Percentiles rank a stretch among this genome's conserved stretches.
Evolutionary conservation across 2,888 invertebrate species (phyloP).

Genomic region (Synanthedon tipuliformis): DNA sequence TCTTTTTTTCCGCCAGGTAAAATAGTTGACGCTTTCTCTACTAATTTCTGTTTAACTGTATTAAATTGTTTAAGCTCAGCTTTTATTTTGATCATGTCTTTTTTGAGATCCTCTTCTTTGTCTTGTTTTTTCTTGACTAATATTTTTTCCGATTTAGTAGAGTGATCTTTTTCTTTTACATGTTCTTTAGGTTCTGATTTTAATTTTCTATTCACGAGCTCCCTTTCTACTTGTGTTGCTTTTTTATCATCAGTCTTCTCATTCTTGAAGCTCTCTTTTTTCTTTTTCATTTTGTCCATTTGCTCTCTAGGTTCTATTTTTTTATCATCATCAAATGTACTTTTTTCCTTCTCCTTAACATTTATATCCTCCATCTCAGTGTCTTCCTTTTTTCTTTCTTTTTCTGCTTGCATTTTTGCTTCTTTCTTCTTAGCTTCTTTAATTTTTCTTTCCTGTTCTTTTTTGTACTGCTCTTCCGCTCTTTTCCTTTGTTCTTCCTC

Average conservation of each 20-base stretch:
- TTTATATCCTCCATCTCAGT: background rate
- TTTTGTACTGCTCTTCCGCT: slow-evolving; percentile 5
- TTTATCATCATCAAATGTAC: background rate
- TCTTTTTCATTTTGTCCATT: background rate
- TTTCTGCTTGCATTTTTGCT: background rate
- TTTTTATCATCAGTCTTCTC: background rate
- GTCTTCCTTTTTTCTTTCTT: background rate
- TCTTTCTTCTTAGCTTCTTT: background rate
- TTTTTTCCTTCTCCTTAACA: background rate
- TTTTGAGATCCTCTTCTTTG: no score
- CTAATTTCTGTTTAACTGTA: background rate
- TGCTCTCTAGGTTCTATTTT: background rate
- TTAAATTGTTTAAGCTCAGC: background rate
- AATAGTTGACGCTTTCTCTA: background rate
- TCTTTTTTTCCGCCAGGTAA: background rate
- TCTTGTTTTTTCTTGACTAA: no score
- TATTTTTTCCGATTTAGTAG: no score
- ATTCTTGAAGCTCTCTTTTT: background rate
- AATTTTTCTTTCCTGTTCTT: slow-evolving; percentile 1
- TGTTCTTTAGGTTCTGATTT: no score
- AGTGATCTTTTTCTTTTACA: no score
- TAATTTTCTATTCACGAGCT: no score
- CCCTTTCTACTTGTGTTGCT: background rate
- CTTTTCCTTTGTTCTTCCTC: slow-evolving; percentile 13
- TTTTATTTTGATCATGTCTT: no score